Evolutionary conservation across 1,140 invertebrate species (phyloP).

Genomic region (Diplogasteroides magnus): DNA sequence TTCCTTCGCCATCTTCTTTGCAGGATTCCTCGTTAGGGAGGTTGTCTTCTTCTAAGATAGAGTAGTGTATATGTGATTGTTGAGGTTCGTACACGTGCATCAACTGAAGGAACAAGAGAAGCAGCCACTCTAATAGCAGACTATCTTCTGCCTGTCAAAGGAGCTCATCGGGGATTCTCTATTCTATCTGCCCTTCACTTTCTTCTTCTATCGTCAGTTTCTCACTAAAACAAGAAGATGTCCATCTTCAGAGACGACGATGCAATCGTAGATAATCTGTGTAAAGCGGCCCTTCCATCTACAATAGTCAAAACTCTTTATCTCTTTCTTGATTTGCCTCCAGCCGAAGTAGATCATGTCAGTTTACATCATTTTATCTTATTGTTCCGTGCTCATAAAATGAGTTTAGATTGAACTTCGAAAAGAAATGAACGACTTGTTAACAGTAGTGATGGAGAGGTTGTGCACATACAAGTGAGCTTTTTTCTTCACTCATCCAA

Average conservation of each 20-base stretch:
- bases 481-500: not conserved
- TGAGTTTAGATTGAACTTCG: constrained; percentile 8
- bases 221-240: not conserved
- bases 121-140: constrained; percentile 45
- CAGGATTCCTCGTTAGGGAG: constrained; percentile 48
- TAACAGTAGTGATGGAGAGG: constrained; percentile 75
- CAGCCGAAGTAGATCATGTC: constrained; percentile 60
- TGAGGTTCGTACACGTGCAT: constrained; percentile 63
- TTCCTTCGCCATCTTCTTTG: constrained; percentile 39
- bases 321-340: constrained; percentile 93
- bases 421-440: constrained; percentile 15
- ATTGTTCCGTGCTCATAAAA: not conserved
- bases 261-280: constrained; percentile 69
- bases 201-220: constrained; percentile 41
- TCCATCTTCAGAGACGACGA: constrained; percentile 40
- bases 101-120: constrained; percentile 71
- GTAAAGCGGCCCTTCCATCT: constrained; percentile 84
- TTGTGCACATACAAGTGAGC: constrained; percentile 75
- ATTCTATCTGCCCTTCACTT: constrained; percentile 43
- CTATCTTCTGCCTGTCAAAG: constrained; percentile 36
- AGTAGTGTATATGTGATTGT: constrained; percentile 5
- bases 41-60: constrained; percentile 20
- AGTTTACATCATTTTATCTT: not conserved
- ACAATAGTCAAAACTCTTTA: constrained; percentile 97
- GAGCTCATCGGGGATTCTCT: constrained; percentile 42